Conservation (phyloP, 2,888 invertebrate species). For the Clistopyga incitator region DNA sequence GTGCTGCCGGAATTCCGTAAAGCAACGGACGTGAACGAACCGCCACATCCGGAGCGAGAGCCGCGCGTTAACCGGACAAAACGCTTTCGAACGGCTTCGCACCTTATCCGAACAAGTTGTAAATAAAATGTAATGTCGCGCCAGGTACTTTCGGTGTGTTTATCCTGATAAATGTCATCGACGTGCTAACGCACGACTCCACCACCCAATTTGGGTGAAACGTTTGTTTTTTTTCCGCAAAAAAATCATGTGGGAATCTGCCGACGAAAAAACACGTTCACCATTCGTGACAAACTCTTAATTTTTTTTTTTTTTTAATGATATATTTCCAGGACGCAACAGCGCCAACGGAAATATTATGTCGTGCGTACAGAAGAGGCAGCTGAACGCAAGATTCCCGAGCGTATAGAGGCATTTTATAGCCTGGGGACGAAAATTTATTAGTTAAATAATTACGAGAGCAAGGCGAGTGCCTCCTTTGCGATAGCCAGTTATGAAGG, state of each 20-base stretch:
- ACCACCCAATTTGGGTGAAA: not conserved
- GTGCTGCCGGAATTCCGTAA: slow-evolving; percentile 12
- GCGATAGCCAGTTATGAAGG: slow-evolving; percentile 32
- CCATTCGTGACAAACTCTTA: not conserved
- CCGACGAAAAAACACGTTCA: slow-evolving; percentile 31
- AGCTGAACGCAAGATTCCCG: not conserved
- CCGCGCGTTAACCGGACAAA: slow-evolving; percentile 3
- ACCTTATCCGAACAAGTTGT: slow-evolving; percentile 8
- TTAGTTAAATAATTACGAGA: slow-evolving; percentile 56
- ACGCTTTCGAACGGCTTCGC: slow-evolving; percentile 26
- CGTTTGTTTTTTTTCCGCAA: not conserved
- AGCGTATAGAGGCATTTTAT: not conserved
- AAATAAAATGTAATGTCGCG: slow-evolving; percentile 15
- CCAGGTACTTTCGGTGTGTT: slow-evolving; percentile 39
- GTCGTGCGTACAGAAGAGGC: not conserved
- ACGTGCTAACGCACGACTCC: slow-evolving; percentile 53
- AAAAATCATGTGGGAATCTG: slow-evolving; percentile 5
- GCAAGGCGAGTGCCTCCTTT: slow-evolving; percentile 26
- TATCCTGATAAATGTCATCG: slow-evolving; percentile 69
- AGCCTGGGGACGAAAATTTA: slow-evolving; percentile 51
- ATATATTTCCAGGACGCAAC: slow-evolving; percentile 17
- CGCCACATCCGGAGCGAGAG: slow-evolving; percentile 24
- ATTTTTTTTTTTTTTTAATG: not conserved
- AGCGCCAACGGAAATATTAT: slow-evolving; percentile 16
- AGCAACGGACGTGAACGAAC: not conserved